Conservation (phyloP, 2,888 invertebrate species). For the Tetranychus piercei region DNA sequence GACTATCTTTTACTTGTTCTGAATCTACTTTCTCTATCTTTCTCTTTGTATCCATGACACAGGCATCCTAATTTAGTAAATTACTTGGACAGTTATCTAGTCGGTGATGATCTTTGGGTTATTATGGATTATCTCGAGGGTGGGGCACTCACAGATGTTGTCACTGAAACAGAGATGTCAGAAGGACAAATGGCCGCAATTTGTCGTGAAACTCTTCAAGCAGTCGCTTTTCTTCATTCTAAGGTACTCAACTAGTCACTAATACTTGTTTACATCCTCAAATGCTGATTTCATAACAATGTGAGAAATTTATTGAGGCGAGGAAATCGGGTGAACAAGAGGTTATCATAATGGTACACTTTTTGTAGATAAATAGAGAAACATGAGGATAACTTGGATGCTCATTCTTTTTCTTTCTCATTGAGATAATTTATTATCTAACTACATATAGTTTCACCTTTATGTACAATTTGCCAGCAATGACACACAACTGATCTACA, state of each 20-base stretch:
- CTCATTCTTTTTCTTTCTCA: no score
- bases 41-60: not conserved
- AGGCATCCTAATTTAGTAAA: slow-evolving; percentile 66
- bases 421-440: no score
- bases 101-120: slow-evolving; percentile 69
- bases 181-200: slow-evolving; percentile 92
- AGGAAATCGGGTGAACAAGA: no score
- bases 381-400: no score
- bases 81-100: slow-evolving; percentile 56
- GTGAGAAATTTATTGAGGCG: no score
- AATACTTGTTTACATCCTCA: no score
- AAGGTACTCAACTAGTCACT: slow-evolving; percentile 32
- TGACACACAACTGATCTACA: no score
- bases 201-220: slow-evolving; percentile 67
- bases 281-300: no score
- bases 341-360: no score
- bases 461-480: no score
- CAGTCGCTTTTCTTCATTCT: slow-evolving; percentile 68
- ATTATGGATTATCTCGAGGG: slow-evolving; percentile 54
- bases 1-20: not conserved
- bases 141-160: slow-evolving; percentile 87
- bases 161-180: slow-evolving; percentile 89
- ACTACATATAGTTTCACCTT: no score
- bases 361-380: no score
- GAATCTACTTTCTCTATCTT: not conserved